A percentile compares a stretch with the other conserved stretches of the same genome.
Conservation (phyloP, 2,797 vertebrate species). For the Merluccius polli region DNA sequence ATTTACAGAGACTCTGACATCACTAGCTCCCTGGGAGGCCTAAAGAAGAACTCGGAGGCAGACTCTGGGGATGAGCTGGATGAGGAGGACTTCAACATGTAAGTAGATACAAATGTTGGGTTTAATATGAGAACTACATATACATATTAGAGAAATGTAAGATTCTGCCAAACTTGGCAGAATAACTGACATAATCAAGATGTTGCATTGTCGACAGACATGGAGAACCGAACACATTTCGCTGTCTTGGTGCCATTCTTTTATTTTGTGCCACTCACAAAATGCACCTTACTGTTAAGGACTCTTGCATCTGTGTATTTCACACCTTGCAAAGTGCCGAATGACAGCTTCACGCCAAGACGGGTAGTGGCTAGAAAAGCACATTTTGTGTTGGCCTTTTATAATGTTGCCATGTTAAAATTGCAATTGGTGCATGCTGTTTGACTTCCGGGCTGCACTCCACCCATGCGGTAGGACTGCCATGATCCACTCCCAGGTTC, state of each 20-base stretch:
- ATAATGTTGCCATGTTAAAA: too few species aligned
- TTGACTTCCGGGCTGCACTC: too few species aligned
- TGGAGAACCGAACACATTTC: background rate
- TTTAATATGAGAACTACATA: background rate
- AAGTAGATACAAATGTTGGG: slow-evolving; percentile 36
- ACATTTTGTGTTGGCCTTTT: background rate
- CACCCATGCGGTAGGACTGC: too few species aligned
- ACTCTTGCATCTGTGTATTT: too few species aligned
- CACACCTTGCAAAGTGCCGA: too few species aligned
- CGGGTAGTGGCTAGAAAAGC: background rate
- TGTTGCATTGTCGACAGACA: background rate
- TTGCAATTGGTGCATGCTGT: too few species aligned
- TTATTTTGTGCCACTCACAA: background rate
- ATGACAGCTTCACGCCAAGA: background rate
- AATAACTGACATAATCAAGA: too few species aligned
- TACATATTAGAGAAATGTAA: background rate
- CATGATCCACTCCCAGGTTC: too few species aligned
- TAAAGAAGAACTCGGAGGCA: slow-evolving; percentile 66
- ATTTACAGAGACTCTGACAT: slow-evolving; percentile 66
- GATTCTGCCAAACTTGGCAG: background rate
- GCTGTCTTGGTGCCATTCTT: background rate
- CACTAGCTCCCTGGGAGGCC: slow-evolving; percentile 57
- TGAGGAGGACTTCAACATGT: slow-evolving; percentile 78
- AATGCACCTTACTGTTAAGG: background rate
- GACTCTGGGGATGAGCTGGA: slow-evolving; percentile 86